Evolutionary conservation across 2,888 invertebrate species (phyloP), one percentile per base, ranked within the genome.

Genomic region (Drosophila emarginata): DNA sequence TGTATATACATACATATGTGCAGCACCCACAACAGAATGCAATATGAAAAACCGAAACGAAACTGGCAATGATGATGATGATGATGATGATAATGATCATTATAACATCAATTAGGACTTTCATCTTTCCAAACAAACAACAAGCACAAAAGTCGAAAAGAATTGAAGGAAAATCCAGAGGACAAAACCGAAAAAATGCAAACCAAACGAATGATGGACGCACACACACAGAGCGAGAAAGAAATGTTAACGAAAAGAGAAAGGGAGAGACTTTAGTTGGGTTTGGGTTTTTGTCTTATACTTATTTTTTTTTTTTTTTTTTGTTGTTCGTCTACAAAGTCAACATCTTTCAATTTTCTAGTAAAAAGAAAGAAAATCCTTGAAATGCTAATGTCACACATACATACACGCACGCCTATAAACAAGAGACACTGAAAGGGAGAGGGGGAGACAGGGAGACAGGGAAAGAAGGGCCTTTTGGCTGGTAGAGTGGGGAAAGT

Each of bases 91-190:
- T 65, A 59, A 67, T 80, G 67, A 83, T 79, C 67, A 83, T 83
- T 83, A 81, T 78, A 80, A 80, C 83, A 79, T 80, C 80, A 81
- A 81, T 83, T 81, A 81, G 61, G 76, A 74, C 68, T 71, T 62
- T 69, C 78, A 80, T 71, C 79, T 68, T 76, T 74, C 74, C 66
- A 70, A 78, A 79, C 77, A 63, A 70, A 76, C 79, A 78, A 77
- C 79, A 80, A 73, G 68, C 57, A 64, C 64, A 73, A 74, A 72
- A 56, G 59, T 64, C 57, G 56, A 51, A 71, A 68, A 68, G 68
- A 68, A 59, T 45, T 21, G 45, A 21, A 45, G 21, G 12, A 45
- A 45, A 45, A 53, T 32, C 53, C 53, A 54, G 18, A 54, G 45
- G 45, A 18, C 45, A 54, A 32, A 54, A 32, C 53, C 70, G 64